These are phyloP conservation scores for Callosobruchus maculatus DNA, from an alignment of 2,888 invertebrate species.

Conservation along the genomic window DNA sequence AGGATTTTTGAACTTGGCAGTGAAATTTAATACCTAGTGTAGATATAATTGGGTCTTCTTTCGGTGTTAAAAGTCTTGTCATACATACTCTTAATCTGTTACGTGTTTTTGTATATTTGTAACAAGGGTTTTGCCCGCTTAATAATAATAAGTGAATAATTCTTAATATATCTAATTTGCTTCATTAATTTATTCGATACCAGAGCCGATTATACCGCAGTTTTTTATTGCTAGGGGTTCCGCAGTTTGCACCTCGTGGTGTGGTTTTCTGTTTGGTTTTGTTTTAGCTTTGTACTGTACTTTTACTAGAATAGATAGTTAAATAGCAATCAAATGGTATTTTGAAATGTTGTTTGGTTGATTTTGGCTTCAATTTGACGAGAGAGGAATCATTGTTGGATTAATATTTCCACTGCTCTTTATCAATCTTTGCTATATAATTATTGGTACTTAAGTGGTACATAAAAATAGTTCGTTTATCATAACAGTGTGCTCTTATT, in stretches of 20 bases:
- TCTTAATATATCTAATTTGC: too few species aligned
- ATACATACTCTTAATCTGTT: too few species aligned
- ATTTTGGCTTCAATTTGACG: background rate
- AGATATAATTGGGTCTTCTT: too few species aligned
- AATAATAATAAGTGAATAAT: background rate
- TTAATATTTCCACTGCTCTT: background rate
- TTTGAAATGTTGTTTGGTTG: background rate
- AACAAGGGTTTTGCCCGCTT: too few species aligned
- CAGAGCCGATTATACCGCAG: background rate
- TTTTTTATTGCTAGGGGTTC: conserved; percentile 8
- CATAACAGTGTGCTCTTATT: background rate
- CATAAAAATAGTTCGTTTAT: too few species aligned
- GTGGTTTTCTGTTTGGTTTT: conserved; percentile 32
- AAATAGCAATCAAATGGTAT: background rate
- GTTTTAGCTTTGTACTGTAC: conserved; percentile 13
- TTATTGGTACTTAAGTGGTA: background rate
- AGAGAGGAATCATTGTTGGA: background rate
- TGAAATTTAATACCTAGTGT: too few species aligned
- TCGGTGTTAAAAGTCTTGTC: too few species aligned
- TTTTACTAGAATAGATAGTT: conserved; percentile 1
- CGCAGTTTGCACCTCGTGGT: conserved; percentile 21
- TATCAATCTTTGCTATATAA: too few species aligned
- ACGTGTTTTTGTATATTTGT: too few species aligned
- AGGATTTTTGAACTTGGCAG: too few species aligned
- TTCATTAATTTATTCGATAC: conserved; percentile 1